Percentiles rank a stretch among this genome's conserved stretches.
These are phyloP conservation scores for Nectonema munidae DNA, from an alignment of 2,888 invertebrate genomes.

Conservation along the genomic window DNA sequence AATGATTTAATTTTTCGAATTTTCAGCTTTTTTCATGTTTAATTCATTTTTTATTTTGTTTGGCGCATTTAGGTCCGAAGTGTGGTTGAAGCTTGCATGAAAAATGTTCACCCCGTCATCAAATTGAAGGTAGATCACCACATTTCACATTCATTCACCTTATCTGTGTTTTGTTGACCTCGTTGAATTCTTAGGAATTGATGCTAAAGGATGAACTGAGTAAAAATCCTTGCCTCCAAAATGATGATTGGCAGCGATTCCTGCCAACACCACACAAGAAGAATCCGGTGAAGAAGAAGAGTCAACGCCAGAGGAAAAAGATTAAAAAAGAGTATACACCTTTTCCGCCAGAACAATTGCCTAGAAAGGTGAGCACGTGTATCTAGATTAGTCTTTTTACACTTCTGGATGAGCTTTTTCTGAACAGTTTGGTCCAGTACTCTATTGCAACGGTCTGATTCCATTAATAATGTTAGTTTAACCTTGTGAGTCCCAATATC, in stretches of 20 bases:
- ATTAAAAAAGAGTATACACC: conserved; percentile 86
- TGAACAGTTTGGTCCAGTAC: too few relatives aligned
- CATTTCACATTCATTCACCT: too few relatives aligned
- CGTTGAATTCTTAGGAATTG: conserved; percentile 35
- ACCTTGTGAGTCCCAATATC: too few relatives aligned
- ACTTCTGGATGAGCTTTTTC: too few relatives aligned
- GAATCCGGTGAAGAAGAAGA: conserved; percentile 26
- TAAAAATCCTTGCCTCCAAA: conserved; percentile 56
- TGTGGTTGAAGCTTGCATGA: conserved; percentile 82
- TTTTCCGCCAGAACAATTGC: conserved; percentile 66
- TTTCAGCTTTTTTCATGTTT: too few relatives aligned
- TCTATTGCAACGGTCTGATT: too few relatives aligned
- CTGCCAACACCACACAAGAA: conserved; percentile 60
- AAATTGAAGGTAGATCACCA: conserved; percentile 39
- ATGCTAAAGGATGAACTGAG: conserved; percentile 85
- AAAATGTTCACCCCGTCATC: conserved; percentile 88
- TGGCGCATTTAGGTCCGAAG: conserved; percentile 32
- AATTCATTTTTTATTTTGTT: too few relatives aligned
- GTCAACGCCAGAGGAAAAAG: too few relatives aligned
- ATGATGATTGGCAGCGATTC: conserved; percentile 84
- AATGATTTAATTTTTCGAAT: too few relatives aligned
- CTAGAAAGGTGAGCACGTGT: conserved; percentile 71
- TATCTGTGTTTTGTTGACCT: too few relatives aligned
- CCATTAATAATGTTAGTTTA: too few relatives aligned
- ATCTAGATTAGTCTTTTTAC: too few relatives aligned